A percentile compares a stretch with the other conserved stretches of the same genome.
Evolutionary conservation across 2,888 invertebrate species (phyloP).

Genomic region (Scrobipalpa costella): DNA sequence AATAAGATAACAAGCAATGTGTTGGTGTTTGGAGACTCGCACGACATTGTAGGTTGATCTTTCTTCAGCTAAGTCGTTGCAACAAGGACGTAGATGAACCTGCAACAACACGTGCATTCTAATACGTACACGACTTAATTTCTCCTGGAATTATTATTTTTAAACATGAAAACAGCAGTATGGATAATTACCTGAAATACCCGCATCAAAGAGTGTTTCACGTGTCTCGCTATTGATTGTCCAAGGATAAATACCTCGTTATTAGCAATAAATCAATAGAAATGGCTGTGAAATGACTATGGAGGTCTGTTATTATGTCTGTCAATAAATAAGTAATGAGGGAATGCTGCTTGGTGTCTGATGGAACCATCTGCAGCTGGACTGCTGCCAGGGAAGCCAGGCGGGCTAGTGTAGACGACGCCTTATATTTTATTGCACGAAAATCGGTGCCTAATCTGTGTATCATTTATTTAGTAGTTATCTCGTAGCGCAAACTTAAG

Average conservation of each 20-base stretch:
- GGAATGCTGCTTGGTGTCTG: background rate
- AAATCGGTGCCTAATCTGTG: too few species aligned
- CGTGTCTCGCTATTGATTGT: background rate
- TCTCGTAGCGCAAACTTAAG: too few species aligned
- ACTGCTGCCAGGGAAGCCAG: background rate
- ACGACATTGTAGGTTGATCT: too few species aligned
- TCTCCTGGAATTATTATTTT: too few species aligned
- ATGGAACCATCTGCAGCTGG: background rate
- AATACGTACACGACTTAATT: too few species aligned
- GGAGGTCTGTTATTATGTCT: background rate
- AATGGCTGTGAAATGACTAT: background rate
- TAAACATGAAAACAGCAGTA: too few species aligned
- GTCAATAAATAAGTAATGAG: slow-evolving; percentile 3
- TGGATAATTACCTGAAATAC: too few species aligned
- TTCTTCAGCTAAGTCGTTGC: too few species aligned
- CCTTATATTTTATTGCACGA: background rate
- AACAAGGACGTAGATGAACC: too few species aligned
- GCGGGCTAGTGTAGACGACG: background rate
- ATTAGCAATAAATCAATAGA: slow-evolving; percentile 1
- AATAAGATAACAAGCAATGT: too few species aligned
- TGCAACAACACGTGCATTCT: too few species aligned
- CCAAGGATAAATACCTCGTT: background rate
- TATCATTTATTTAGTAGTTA: too few species aligned
- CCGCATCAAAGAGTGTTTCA: background rate
- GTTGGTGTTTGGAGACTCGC: slow-evolving; percentile 90